Conservation (phyloP, 2,797 vertebrate species). For the Triplophysa yarkandensis region DNA sequence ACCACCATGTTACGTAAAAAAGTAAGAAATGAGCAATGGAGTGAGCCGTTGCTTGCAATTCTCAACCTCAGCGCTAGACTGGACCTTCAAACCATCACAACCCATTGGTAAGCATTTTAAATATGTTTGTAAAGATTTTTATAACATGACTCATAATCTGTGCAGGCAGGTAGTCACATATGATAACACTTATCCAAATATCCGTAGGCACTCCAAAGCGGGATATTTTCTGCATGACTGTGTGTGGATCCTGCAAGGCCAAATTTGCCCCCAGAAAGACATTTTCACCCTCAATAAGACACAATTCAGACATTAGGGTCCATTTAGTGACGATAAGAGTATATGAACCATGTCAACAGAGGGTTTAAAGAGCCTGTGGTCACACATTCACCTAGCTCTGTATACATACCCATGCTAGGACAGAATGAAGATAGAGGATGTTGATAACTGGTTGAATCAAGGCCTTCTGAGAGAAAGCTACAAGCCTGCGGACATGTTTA, state of each 20-base stretch:
- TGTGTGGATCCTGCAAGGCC: constrained; percentile 23
- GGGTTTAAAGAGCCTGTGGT: constrained; percentile 31
- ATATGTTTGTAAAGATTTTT: constrained; percentile 18
- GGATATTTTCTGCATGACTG: constrained; percentile 32
- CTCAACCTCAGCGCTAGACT: too few species aligned
- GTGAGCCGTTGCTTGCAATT: too few species aligned
- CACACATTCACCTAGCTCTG: constrained; percentile 50
- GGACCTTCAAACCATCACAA: background rate
- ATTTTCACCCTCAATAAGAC: constrained; percentile 56
- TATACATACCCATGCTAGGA: constrained; percentile 43
- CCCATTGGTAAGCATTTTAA: background rate
- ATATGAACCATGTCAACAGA: constrained; percentile 52
- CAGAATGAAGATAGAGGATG: constrained; percentile 52
- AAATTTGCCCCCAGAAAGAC: constrained; percentile 62
- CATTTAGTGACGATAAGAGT: constrained; percentile 61
- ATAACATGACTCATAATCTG: constrained; percentile 21
- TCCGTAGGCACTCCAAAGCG: constrained; percentile 33
- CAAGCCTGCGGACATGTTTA: constrained; percentile 60
- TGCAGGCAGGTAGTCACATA: constrained; percentile 47
- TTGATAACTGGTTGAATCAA: constrained; percentile 53
- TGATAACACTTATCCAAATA: constrained; percentile 43
- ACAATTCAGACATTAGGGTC: constrained; percentile 56
- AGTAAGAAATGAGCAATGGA: too few species aligned
- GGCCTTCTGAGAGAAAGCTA: constrained; percentile 51
- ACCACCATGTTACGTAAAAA: too few species aligned